Conservation (phyloP, 2,113 vertebrate genomes). For the Cromileptes altivelis region DNA sequence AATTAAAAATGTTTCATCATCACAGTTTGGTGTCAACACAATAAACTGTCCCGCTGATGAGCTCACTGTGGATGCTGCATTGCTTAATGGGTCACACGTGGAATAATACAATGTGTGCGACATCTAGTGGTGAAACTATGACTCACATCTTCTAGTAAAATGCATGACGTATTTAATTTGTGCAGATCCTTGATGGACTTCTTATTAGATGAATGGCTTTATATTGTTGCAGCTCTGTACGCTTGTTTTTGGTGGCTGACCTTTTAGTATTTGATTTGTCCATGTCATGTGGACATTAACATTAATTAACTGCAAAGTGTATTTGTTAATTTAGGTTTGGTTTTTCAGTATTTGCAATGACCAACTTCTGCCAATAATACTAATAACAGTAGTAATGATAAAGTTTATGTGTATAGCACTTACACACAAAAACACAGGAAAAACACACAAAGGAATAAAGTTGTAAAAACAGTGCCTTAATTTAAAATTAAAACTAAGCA, state of each 20-base stretch:
- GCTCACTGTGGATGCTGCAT: not conserved
- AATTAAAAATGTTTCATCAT: not conserved
- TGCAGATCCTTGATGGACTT: not conserved
- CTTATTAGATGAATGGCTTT: not conserved
- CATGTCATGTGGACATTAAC: no score
- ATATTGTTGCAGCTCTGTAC: not conserved
- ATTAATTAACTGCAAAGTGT: not conserved
- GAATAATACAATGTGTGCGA: constrained; percentile 26
- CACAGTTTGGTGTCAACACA: not conserved
- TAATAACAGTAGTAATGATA: no score
- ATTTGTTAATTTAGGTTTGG: not conserved
- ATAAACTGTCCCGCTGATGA: not conserved
- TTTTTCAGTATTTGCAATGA: not conserved
- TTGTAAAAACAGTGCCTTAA: no score
- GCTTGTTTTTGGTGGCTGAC: not conserved
- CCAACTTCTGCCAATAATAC: no score
- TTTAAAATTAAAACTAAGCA: no score
- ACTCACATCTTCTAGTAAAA: not conserved
- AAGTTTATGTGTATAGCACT: no score
- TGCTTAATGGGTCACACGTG: not conserved
- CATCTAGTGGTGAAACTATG: constrained; percentile 32
- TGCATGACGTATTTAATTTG: not conserved
- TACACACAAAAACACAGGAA: no score
- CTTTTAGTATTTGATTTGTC: not conserved
- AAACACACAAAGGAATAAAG: no score